Conservation (phyloP, 2,888 invertebrate genomes). For the Brachyopa scutellaris region DNA sequence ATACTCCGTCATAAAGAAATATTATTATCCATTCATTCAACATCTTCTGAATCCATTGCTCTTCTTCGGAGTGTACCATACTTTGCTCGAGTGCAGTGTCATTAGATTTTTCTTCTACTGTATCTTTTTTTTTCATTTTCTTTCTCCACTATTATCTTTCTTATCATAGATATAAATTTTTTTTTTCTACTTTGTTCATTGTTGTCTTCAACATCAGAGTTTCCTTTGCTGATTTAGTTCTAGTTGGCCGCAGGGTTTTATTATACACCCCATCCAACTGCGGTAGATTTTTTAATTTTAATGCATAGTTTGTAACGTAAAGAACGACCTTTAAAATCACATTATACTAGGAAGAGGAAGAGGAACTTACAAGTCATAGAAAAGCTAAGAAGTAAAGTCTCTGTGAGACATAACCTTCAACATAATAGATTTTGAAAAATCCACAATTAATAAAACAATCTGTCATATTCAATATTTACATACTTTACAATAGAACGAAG, state of each 20-base stretch:
- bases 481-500: not conserved
- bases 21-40: slow-evolving; percentile 48
- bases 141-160: slow-evolving; percentile 27
- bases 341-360: too few relatives aligned
- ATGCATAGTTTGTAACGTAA: too few relatives aligned
- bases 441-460: not conserved
- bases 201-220: slow-evolving; percentile 12
- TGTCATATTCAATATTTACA: not conserved
- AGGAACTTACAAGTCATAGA: too few relatives aligned
- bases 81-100: slow-evolving; percentile 42
- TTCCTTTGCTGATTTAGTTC: slow-evolving; percentile 3
- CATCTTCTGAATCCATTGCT: slow-evolving; percentile 47
- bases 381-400: not conserved
- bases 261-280: too few relatives aligned
- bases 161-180: slow-evolving; percentile 39
- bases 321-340: too few relatives aligned
- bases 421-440: slow-evolving; percentile 1
- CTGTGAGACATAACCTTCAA: slow-evolving; percentile 3
- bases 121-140: not conserved
- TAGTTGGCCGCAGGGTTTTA: not conserved
- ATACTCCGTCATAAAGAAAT: slow-evolving; percentile 55
- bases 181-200: slow-evolving; percentile 22
- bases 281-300: too few relatives aligned
- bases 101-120: slow-evolving; percentile 19
- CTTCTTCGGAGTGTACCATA: slow-evolving; percentile 38